A percentile compares a stretch with the other conserved stretches of the same genome.
Conservation (phyloP, 2,797 vertebrate species). For the Tamandua tetradactyla region DNA sequence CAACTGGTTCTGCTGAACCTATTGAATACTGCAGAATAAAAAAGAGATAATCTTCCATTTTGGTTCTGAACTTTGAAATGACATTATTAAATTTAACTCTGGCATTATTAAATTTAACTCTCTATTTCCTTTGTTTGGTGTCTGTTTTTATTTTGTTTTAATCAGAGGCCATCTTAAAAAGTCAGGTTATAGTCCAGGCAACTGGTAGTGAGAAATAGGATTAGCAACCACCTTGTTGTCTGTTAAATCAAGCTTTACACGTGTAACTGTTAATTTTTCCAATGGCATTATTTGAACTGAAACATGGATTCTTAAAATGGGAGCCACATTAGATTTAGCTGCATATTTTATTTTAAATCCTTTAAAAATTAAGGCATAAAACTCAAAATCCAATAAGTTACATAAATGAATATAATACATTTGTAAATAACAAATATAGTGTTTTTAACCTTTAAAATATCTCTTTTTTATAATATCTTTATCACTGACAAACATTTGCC, state of each 20-base stretch:
- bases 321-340: not conserved
- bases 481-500: not conserved
- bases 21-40: not conserved
- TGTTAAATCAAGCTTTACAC: not conserved
- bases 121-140: not conserved
- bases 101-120: not conserved
- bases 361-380: not conserved
- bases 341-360: not conserved
- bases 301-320: not conserved
- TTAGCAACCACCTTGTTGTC: not conserved
- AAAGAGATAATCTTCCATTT: not conserved
- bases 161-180: constrained; percentile 17
- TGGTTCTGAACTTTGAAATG: not conserved
- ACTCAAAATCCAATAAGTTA: not conserved
- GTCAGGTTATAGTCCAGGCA: not conserved
- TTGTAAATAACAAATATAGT: not conserved
- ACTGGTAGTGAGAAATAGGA: not conserved
- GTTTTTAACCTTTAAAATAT: not conserved
- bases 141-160: constrained; percentile 13
- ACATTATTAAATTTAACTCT: not conserved
- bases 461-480: not conserved
- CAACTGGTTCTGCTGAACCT: not conserved
- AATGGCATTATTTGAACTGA: constrained; percentile 1
- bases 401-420: not conserved
- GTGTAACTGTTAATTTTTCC: constrained; percentile 5